These are phyloP conservation scores for Stegodyphus mimosarum DNA, from an alignment of 1,140 invertebrate genomes.

Conservation along the genomic window DNA sequence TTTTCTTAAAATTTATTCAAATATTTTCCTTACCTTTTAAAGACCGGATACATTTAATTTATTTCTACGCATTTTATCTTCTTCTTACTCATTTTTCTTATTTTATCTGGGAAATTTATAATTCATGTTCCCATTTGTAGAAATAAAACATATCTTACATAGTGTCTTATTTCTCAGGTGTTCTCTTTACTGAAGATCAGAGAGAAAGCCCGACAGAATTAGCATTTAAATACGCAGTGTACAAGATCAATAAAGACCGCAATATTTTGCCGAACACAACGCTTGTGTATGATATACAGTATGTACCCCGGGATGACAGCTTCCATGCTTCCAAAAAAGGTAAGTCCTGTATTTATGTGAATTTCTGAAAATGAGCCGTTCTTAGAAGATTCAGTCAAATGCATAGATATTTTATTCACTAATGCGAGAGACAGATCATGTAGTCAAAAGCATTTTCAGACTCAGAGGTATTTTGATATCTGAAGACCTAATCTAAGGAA, in stretches of 20 bases:
- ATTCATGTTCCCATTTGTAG: neutral
- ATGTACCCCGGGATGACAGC: conserved; percentile 85
- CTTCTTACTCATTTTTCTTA: too few species aligned
- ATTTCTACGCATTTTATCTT: too few species aligned
- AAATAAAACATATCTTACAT: neutral
- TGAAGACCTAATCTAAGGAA: too few species aligned
- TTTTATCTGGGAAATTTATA: too few species aligned
- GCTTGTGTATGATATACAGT: conserved; percentile 89
- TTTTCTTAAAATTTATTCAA: too few species aligned
- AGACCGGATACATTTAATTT: too few species aligned
- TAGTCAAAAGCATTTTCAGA: too few species aligned
- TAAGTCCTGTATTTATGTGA: conserved; percentile 67
- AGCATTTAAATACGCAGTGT: conserved; percentile 93
- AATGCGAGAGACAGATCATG: too few species aligned
- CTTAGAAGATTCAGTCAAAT: too few species aligned
- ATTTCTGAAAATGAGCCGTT: neutral
- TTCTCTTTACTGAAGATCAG: conserved; percentile 89
- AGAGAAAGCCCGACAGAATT: conserved; percentile 84
- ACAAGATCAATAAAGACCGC: conserved; percentile 88
- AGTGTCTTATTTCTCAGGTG: conserved; percentile 73
- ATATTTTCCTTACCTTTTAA: too few species aligned
- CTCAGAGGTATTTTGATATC: too few species aligned
- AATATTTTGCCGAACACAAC: conserved; percentile 84
- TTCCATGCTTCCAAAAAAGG: conserved; percentile 91
- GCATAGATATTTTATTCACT: too few species aligned